Evolutionary conservation across 2,888 invertebrate genomes (phyloP).

Genomic region (Mythimna pallens): DNA sequence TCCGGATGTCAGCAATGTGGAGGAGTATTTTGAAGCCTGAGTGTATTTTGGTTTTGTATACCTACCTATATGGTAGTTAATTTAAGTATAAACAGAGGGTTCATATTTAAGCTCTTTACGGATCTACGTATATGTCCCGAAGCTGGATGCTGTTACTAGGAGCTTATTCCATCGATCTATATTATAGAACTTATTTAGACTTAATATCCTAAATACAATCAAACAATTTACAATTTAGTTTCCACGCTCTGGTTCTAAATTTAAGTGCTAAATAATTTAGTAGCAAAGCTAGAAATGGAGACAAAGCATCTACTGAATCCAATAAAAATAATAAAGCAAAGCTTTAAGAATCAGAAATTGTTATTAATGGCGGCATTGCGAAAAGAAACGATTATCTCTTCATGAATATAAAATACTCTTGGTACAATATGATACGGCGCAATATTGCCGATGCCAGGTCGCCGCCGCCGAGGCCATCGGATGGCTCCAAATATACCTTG

Average conservation of each 20-base stretch:
- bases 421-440: slow-evolving; percentile 31
- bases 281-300: neutral
- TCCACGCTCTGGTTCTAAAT: neutral
- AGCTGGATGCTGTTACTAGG: no score
- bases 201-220: neutral
- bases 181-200: no score
- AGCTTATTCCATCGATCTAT: no score
- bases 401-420: slow-evolving; percentile 37
- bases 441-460: slow-evolving; percentile 36
- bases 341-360: slow-evolving; percentile 13
- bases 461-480: slow-evolving; percentile 22
- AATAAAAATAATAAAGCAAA: slow-evolving; percentile 25
- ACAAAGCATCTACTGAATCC: neutral
- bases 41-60: no score
- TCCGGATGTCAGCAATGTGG: no score
- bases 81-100: no score
- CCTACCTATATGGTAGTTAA: no score
- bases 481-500: slow-evolving; percentile 47
- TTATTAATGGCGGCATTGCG: slow-evolving; percentile 27
- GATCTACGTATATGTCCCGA: no score
- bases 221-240: neutral
- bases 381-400: slow-evolving; percentile 32
- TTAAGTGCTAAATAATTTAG: neutral
- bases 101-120: no score
- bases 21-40: no score